Percentiles rank a stretch among this genome's conserved stretches.
Evolutionary conservation across 2,797 vertebrate species (phyloP).

Genomic region (Rhadinocentrus ornatus): DNA sequence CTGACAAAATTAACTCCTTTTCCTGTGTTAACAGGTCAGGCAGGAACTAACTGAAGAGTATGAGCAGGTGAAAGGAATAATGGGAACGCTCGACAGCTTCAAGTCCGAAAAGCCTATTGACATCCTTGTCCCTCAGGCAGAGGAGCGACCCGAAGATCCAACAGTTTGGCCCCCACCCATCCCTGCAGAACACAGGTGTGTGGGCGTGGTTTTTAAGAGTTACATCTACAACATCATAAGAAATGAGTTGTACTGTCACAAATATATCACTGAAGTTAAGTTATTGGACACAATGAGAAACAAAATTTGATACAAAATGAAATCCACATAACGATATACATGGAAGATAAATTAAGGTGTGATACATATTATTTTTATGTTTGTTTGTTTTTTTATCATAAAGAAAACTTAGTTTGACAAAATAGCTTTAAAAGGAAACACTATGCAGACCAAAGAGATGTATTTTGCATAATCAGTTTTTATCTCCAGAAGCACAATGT

Average conservation of each 20-base stretch:
- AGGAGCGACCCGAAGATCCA: constrained; percentile 88
- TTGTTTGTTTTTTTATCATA: no score
- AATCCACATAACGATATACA: not conserved
- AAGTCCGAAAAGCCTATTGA: constrained; percentile 90
- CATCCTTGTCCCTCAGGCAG: constrained; percentile 83
- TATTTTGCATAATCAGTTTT: constrained; percentile 48
- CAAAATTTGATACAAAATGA: not conserved
- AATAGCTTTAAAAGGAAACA: constrained; percentile 28
- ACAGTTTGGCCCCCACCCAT: constrained; percentile 94
- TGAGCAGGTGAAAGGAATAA: constrained; percentile 93
- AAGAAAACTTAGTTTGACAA: constrained; percentile 1
- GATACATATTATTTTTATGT: not conserved
- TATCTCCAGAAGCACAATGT: constrained; percentile 14
- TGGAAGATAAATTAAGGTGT: not conserved
- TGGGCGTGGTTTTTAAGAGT: constrained; percentile 1
- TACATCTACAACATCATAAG: not conserved
- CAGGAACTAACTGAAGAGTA: constrained; percentile 94
- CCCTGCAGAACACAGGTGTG: constrained; percentile 94
- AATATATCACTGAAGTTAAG: not conserved
- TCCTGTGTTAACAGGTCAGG: constrained; percentile 81
- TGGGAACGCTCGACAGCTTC: constrained; percentile 93
- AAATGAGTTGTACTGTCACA: not conserved
- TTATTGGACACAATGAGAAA: not conserved
- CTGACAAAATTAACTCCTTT: no score
- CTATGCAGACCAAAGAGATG: constrained; percentile 38